Evolutionary conservation across 2,113 vertebrate species (phyloP).

Genomic region (Physeter macrocephalus): DNA sequence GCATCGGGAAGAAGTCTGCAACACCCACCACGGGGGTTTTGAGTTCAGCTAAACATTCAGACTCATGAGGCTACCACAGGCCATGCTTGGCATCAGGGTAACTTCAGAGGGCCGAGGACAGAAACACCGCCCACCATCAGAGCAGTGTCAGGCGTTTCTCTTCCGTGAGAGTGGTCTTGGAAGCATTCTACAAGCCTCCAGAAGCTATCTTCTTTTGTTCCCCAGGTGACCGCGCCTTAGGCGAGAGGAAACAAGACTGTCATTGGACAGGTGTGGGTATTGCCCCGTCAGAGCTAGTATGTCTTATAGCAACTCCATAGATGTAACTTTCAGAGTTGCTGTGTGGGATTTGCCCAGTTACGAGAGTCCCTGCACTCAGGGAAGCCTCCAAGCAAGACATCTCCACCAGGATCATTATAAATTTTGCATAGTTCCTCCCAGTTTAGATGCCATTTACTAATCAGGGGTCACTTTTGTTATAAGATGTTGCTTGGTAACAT

Average conservation of each 20-base stretch:
- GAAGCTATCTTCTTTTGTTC: background rate
- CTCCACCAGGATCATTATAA: background rate
- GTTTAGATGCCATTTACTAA: background rate
- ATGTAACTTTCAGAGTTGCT: background rate
- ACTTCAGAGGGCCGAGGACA: background rate
- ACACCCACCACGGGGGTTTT: background rate
- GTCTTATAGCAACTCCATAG: background rate
- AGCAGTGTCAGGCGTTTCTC: background rate
- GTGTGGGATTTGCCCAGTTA: rapidly evolving
- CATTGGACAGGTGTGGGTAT: background rate
- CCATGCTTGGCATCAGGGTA: background rate
- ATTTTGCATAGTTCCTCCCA: rapidly evolving
- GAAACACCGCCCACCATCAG: background rate
- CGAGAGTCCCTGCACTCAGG: background rate
- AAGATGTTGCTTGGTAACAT: background rate
- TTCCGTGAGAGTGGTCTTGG: rapidly evolving
- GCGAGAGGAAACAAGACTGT: too few species aligned
- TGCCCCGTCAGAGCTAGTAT: background rate
- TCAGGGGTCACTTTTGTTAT: background rate
- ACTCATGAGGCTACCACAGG: background rate
- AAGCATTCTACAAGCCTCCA: background rate
- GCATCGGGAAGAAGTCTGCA: background rate
- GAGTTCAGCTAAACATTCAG: background rate
- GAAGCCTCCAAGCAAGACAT: rapidly evolving
- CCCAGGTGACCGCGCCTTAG: background rate